Conservation (phyloP, 1,140 invertebrate genomes). For the Hetaerina americana region DNA sequence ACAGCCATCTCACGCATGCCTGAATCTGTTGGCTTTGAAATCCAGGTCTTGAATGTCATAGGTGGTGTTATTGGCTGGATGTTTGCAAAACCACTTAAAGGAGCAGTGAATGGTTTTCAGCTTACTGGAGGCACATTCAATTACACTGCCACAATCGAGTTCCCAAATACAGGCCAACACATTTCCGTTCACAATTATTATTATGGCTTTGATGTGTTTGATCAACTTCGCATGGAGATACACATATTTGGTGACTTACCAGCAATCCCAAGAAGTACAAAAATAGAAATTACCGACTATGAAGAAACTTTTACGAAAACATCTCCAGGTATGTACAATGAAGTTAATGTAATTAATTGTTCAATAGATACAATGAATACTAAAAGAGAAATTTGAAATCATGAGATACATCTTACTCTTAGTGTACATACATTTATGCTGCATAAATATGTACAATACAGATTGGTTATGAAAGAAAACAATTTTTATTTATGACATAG, state of each 20-base stretch:
- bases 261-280: constrained; percentile 39
- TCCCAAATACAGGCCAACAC: constrained; percentile 52
- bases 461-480: no score
- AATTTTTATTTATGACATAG: no score
- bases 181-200: constrained; percentile 64
- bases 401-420: no score
- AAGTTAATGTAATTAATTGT: constrained; percentile 2
- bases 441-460: no score
- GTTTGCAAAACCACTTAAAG: constrained; percentile 65
- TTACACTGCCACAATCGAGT: constrained; percentile 60
- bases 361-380: neutral
- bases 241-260: constrained; percentile 69
- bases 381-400: no score
- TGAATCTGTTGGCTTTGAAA: constrained; percentile 52
- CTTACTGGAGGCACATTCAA: constrained; percentile 71
- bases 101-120: constrained; percentile 74
- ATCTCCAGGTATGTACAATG: constrained; percentile 38
- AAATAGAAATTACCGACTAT: constrained; percentile 62
- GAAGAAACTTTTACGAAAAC: constrained; percentile 67
- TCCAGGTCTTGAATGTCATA: constrained; percentile 66
- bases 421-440: no score
- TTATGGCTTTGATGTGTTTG: constrained; percentile 78
- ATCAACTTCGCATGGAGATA: constrained; percentile 67
- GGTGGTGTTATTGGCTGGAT: constrained; percentile 79
- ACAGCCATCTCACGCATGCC: constrained; percentile 76